phyloP scores from a whole-genome alignment of 2,888 invertebrate genomes.

The Drosophila hamatofila region DNA sequence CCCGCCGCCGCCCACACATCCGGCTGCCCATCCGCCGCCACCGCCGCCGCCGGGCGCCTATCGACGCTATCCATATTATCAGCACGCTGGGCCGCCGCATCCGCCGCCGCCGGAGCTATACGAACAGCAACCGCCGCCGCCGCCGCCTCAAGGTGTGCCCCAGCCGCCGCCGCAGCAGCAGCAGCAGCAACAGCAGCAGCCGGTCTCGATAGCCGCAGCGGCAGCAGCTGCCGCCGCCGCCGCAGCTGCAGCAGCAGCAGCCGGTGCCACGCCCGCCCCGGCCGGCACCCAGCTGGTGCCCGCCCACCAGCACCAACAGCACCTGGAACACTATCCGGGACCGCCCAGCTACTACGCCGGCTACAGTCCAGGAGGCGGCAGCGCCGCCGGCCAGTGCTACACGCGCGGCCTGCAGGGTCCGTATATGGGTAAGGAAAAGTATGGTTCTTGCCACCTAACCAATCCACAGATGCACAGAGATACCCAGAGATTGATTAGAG shows the following conservation, averaged over 20 bases:
- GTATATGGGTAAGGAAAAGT: constrained; percentile 86
- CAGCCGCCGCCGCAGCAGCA: constrained; percentile 17
- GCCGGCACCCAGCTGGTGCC: constrained; percentile 85
- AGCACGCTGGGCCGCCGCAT: constrained; percentile 67
- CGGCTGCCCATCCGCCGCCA: constrained; percentile 82
- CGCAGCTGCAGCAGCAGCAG: constrained; percentile 58
- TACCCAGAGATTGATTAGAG: background rate
- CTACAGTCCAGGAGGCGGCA: constrained; percentile 85
- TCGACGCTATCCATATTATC: constrained; percentile 72
- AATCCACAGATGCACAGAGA: constrained; percentile 9
- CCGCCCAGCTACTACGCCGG: constrained; percentile 87
- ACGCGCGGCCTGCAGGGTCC: constrained; percentile 86
- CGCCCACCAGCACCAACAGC: constrained; percentile 85
- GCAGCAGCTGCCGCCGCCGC: constrained; percentile 68
- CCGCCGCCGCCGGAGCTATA: constrained; percentile 83
- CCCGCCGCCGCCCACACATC: constrained; percentile 80
- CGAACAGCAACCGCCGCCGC: constrained; percentile 75
- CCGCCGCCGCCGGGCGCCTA: constrained; percentile 75
- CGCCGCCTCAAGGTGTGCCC: constrained; percentile 25
- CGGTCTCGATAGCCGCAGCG: constrained; percentile 57
- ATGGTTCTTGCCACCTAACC: constrained; percentile 78
- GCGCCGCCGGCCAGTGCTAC: constrained; percentile 86
- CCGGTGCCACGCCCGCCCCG: constrained; percentile 34
- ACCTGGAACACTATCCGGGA: constrained; percentile 86
- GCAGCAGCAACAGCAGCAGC: constrained; percentile 46